These are phyloP conservation scores for Asteroscopus sphinx DNA, from an alignment of 2,888 invertebrate species.

Conservation along the genomic window DNA sequence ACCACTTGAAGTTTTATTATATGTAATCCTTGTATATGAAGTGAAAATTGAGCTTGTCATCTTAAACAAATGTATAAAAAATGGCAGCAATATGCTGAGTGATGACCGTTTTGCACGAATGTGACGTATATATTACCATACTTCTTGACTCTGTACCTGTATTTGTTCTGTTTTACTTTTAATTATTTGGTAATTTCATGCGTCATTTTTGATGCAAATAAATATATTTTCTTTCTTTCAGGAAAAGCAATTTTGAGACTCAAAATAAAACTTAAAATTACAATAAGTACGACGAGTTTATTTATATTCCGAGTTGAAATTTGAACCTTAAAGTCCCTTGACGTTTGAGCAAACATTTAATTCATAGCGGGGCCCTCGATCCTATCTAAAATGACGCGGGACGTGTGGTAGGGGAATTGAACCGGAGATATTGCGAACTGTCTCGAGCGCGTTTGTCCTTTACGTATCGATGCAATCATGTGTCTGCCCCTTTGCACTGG, in stretches of 20 bases:
- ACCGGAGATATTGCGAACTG: slow-evolving; percentile 61
- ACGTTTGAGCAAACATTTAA: slow-evolving; percentile 44
- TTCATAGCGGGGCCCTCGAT: slow-evolving; percentile 41
- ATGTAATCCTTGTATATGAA: not conserved
- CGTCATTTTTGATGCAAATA: too few species aligned
- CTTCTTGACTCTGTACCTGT: too few species aligned
- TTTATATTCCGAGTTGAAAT: slow-evolving; percentile 24
- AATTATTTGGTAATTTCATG: too few species aligned
- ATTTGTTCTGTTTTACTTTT: too few species aligned
- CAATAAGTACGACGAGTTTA: slow-evolving; percentile 17
- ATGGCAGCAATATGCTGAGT: too few species aligned
- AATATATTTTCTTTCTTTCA: too few species aligned
- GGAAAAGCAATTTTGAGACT: not conserved
- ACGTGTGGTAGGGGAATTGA: slow-evolving; percentile 50
- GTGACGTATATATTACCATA: too few species aligned
- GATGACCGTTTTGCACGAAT: too few species aligned
- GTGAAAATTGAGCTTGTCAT: too few species aligned
- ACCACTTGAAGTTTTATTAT: slow-evolving; percentile 1
- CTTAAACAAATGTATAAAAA: too few species aligned
- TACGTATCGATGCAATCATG: slow-evolving; percentile 68
- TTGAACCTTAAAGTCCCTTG: slow-evolving; percentile 30
- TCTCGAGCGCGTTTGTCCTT: slow-evolving; percentile 62
- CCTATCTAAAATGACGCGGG: slow-evolving; percentile 42
- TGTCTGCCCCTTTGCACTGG: slow-evolving; percentile 61
- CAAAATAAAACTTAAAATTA: not conserved